phyloP scores from a whole-genome alignment of 2,888 invertebrate genomes.

The Dasysyrphus albostriatus region DNA sequence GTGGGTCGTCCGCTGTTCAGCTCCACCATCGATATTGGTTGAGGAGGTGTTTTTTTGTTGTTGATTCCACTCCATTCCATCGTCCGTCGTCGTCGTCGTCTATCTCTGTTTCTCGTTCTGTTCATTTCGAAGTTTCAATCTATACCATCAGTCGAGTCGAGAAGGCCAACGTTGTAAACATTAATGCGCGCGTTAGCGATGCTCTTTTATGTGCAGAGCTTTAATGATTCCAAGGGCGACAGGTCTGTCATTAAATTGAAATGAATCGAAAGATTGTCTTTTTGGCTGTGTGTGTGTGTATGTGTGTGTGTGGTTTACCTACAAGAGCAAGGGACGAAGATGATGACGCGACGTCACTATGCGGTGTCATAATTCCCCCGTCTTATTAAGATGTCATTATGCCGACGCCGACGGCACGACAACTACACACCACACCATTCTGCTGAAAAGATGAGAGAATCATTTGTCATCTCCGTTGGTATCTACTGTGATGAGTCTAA shows the following conservation, averaged over 20 bases:
- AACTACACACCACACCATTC: constrained; percentile 25
- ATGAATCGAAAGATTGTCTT: constrained; percentile 57
- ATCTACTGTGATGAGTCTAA: constrained; percentile 57
- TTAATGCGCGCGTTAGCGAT: constrained; percentile 49
- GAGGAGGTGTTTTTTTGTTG: constrained; percentile 20
- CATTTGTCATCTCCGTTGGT: constrained; percentile 72
- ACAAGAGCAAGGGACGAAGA: neutral
- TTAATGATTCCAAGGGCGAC: constrained; percentile 73
- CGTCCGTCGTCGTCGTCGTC: neutral
- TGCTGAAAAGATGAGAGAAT: constrained; percentile 28
- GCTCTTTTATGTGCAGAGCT: constrained; percentile 65
- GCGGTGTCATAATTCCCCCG: constrained; percentile 67
- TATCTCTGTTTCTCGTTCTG: constrained; percentile 39
- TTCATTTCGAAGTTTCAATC: constrained; percentile 27
- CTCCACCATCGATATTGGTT: constrained; percentile 68
- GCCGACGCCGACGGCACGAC: constrained; percentile 64
- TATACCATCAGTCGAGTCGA: constrained; percentile 3
- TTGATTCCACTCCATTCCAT: constrained; percentile 16
- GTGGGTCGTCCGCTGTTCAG: constrained; percentile 70
- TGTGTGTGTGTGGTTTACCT: no score
- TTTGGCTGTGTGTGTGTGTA: constrained; percentile 5
- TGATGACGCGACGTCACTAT: constrained; percentile 13
- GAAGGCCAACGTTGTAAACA: constrained; percentile 29
- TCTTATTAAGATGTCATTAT: constrained; percentile 74
- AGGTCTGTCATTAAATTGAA: constrained; percentile 73